phyloP scores from a whole-genome alignment of 2,888 invertebrate species.

The Trissonchulus latispiculum region DNA sequence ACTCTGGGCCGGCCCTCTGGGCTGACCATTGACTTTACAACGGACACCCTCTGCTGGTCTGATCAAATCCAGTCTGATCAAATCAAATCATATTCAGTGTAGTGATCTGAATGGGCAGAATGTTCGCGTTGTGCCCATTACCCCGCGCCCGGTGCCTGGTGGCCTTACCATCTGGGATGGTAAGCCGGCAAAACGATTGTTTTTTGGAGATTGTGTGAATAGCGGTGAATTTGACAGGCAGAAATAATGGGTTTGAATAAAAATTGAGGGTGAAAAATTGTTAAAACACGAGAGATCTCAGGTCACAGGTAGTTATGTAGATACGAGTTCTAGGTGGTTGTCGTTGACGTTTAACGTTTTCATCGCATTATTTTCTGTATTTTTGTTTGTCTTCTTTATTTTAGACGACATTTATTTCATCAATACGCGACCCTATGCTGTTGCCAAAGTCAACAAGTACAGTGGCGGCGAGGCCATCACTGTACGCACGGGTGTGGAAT shows the following conservation, averaged over 20 bases:
- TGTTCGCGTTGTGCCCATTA: constrained; percentile 74
- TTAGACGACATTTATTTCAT: constrained; percentile 85
- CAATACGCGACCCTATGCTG: constrained; percentile 90
- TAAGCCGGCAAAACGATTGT: too few species aligned
- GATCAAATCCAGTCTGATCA: constrained; percentile 47
- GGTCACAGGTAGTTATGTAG: too few species aligned
- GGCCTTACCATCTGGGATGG: constrained; percentile 64
- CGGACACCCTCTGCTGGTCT: constrained; percentile 47
- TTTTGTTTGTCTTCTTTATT: too few species aligned
- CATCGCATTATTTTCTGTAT: too few species aligned
- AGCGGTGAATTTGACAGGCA: too few species aligned
- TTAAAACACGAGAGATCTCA: too few species aligned
- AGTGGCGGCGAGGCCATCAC: constrained; percentile 54
- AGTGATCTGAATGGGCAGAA: constrained; percentile 80
- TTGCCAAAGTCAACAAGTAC: constrained; percentile 74
- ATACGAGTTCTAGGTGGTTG: too few species aligned
- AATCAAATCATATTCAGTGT: constrained; percentile 85
- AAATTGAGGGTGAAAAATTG: too few species aligned
- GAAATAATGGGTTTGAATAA: too few species aligned
- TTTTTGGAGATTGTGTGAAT: too few species aligned
- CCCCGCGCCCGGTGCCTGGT: constrained; percentile 75
- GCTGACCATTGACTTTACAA: constrained; percentile 44
- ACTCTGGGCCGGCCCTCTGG: constrained; percentile 61
- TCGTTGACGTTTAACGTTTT: too few species aligned
- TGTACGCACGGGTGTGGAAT: constrained; percentile 35